A percentile compares a stretch with the other conserved stretches of the same genome.
Evolutionary conservation across 2,888 invertebrate species (phyloP).

Genomic region (Parnassius mnemosyne): DNA sequence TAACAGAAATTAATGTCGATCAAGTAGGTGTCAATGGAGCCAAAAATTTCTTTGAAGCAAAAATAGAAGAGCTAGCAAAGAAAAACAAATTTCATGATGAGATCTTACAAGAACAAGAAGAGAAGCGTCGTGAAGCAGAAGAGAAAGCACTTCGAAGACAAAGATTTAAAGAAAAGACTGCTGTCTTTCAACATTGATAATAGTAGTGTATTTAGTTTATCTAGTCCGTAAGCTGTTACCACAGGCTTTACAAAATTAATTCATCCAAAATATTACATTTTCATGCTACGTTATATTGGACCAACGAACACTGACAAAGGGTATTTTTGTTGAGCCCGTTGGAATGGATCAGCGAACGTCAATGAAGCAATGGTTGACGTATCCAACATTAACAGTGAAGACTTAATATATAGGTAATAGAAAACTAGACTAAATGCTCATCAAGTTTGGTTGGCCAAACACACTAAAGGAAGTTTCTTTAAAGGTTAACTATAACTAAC

Average conservation of each 20-base stretch:
- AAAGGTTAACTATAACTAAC: no score
- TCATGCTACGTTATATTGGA: background rate
- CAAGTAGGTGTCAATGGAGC: constrained; percentile 97
- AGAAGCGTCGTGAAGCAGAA: constrained; percentile 90
- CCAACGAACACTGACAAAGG: no score
- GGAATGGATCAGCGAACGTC: no score
- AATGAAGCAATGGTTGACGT: no score
- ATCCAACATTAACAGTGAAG: no score
- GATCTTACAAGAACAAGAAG: constrained; percentile 95
- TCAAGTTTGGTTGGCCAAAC: no score
- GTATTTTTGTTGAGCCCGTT: no score
- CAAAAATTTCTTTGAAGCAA: constrained; percentile 97
- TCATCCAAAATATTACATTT: constrained; percentile 12
- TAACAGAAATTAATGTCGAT: constrained; percentile 95
- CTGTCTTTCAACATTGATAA: constrained; percentile 83
- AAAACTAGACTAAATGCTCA: no score
- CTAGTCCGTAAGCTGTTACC: constrained; percentile 78
- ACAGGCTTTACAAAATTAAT: constrained; percentile 46
- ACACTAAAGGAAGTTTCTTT: no score
- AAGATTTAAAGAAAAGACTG: constrained; percentile 94
- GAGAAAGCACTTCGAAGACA: constrained; percentile 89
- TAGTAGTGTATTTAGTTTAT: constrained; percentile 41
- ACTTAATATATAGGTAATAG: no score
- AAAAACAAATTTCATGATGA: constrained; percentile 95
- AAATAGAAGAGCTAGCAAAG: constrained; percentile 92